These are phyloP conservation scores for Drosophila silvestris DNA, from an alignment of 2,888 invertebrate species.

Conservation along the genomic window DNA sequence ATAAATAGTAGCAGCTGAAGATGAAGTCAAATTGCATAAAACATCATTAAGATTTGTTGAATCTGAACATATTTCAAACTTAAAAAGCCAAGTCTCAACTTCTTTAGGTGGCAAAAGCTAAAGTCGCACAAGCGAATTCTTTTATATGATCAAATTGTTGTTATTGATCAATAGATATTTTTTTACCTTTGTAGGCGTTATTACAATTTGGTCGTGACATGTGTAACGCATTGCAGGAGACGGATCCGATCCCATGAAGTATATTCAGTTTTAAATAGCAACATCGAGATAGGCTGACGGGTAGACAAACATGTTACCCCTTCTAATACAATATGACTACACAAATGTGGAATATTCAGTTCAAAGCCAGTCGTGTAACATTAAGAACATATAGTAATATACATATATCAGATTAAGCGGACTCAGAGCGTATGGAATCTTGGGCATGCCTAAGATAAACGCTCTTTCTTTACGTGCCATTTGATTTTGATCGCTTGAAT, in stretches of 20 bases:
- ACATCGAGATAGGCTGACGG: background rate
- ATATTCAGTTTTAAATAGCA: background rate
- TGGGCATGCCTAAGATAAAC: background rate
- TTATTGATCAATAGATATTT: background rate
- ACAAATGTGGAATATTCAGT: background rate
- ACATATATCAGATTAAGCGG: background rate
- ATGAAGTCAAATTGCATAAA: background rate
- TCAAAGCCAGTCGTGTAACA: background rate
- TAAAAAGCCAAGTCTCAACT: background rate
- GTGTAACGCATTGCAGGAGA: background rate
- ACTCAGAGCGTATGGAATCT: background rate
- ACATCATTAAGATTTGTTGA: background rate
- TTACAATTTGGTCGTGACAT: background rate
- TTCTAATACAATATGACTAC: background rate
- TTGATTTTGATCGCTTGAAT: background rate
- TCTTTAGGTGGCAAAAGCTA: background rate
- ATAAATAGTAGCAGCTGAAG: slow-evolving; percentile 3
- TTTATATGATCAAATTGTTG: background rate
- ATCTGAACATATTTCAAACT: background rate
- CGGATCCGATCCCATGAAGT: background rate
- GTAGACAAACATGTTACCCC: background rate
- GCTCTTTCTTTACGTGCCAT: background rate
- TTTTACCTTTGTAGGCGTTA: background rate
- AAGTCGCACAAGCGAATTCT: background rate
- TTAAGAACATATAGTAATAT: background rate